A percentile compares a stretch with the other conserved stretches of the same genome.
Conservation (phyloP, 2,797 vertebrate species). For the Smutsia gigantea region DNA sequence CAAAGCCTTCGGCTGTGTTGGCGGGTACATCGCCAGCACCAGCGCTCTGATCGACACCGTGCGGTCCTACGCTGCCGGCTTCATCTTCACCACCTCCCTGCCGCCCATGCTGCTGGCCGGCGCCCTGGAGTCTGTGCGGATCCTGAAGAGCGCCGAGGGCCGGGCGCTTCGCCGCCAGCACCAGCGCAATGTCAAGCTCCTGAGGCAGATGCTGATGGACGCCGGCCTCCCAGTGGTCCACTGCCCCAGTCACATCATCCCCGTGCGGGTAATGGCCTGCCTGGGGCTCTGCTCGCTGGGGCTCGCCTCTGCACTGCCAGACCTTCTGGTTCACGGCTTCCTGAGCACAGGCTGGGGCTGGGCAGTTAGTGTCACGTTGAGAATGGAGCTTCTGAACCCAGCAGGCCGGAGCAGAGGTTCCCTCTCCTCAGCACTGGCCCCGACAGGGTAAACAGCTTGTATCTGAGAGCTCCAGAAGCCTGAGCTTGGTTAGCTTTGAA, state of each 20-base stretch:
- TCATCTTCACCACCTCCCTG: constrained; percentile 93
- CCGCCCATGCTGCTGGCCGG: constrained; percentile 97
- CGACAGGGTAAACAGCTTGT: not conserved
- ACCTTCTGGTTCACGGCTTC: not conserved
- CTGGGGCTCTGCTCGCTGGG: not conserved
- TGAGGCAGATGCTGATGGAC: constrained; percentile 99
- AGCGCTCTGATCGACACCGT: constrained; percentile 88
- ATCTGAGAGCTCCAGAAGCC: not conserved
- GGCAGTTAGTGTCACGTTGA: not conserved
- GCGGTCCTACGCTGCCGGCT: constrained; percentile 90
- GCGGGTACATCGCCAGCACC: constrained; percentile 91
- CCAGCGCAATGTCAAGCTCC: constrained; percentile 96
- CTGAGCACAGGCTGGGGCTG: not conserved
- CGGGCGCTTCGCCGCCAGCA: constrained; percentile 92
- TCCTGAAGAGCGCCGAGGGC: constrained; percentile 94
- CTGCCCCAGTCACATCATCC: constrained; percentile 99
- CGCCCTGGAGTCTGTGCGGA: constrained; percentile 92
- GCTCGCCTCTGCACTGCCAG: not conserved
- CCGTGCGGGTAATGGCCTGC: constrained; percentile 89
- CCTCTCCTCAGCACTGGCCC: not conserved
- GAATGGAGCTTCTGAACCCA: constrained; percentile 6
- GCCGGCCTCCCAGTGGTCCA: constrained; percentile 95
- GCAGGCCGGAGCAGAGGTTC: not conserved
- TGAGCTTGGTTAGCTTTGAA: not conserved
- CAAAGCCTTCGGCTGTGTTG: constrained; percentile 91